Percentiles rank a stretch among this genome's conserved stretches.
Evolutionary conservation across 2,888 invertebrate genomes (phyloP).

Genomic region (Idaea biselata): DNA sequence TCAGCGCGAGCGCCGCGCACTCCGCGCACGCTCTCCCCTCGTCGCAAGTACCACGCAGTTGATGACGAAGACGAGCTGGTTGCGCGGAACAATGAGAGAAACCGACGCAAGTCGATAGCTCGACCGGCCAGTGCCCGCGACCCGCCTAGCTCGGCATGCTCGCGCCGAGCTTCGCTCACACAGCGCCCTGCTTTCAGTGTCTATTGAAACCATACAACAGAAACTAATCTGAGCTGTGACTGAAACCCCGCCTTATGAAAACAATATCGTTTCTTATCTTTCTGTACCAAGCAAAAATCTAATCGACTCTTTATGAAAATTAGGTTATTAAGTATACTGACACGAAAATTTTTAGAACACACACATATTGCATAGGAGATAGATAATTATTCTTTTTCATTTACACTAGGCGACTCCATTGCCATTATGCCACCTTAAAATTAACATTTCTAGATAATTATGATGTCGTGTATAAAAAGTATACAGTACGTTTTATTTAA

Average conservation of each 20-base stretch:
- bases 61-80: conserved; percentile 52
- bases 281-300: not conserved
- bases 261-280: not conserved
- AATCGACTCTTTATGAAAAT: not conserved
- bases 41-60: conserved; percentile 38
- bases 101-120: conserved; percentile 52
- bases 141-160: conserved; percentile 52
- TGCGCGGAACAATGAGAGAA: conserved; percentile 57
- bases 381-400: no score
- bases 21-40: conserved; percentile 51
- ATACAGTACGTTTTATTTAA: no score
- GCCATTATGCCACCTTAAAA: no score
- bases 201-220: conserved; percentile 42
- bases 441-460: no score
- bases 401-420: no score
- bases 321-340: not conserved
- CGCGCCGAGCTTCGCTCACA: conserved; percentile 60
- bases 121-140: conserved; percentile 63
- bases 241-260: not conserved
- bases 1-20: conserved; percentile 61
- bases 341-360: not conserved
- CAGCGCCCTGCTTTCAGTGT: conserved; percentile 71
- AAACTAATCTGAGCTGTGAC: not conserved
- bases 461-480: no score
- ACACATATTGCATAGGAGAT: no score